phyloP scores from a whole-genome alignment of 2,888 invertebrate species.

The Scaptomyza polygonia region DNA sequence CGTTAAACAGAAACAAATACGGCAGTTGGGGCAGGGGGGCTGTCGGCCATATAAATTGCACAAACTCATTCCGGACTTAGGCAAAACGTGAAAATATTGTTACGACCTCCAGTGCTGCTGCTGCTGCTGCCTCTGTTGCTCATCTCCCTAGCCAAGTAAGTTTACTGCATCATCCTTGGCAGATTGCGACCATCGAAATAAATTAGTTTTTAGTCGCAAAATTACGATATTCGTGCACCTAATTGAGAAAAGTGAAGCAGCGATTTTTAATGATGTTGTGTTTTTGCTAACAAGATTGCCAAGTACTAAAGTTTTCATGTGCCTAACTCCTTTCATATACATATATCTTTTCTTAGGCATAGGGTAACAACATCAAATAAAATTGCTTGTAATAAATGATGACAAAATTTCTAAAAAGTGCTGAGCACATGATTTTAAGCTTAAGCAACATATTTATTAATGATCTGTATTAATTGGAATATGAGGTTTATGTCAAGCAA shows the following conservation, averaged over 20 bases:
- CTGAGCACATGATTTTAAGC: background rate
- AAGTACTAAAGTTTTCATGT: background rate
- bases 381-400: background rate
- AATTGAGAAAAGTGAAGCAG: conserved; percentile 73
- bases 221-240: conserved; percentile 65
- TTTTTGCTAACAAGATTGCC: conserved; percentile 30
- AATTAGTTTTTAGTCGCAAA: conserved; percentile 74
- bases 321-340: conserved; percentile 2
- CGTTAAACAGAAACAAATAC: conserved; percentile 21
- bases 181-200: conserved; percentile 61
- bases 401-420: background rate
- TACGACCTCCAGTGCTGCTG: conserved; percentile 67
- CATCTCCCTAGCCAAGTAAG: background rate
- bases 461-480: background rate
- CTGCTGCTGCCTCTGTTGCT: conserved; percentile 17
- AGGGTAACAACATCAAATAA: background rate
- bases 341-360: background rate
- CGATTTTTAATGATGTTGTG: conserved; percentile 72
- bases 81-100: conserved; percentile 81
- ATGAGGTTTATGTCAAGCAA: background rate
- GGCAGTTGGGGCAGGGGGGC: conserved; percentile 12
- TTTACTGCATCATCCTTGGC: conserved; percentile 30
- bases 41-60: conserved; percentile 65
- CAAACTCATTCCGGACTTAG: conserved; percentile 79
- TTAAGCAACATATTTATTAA: background rate